These are phyloP conservation scores for Heliornis fulica DNA, from an alignment of 2,113 vertebrate genomes.

Conservation along the genomic window DNA sequence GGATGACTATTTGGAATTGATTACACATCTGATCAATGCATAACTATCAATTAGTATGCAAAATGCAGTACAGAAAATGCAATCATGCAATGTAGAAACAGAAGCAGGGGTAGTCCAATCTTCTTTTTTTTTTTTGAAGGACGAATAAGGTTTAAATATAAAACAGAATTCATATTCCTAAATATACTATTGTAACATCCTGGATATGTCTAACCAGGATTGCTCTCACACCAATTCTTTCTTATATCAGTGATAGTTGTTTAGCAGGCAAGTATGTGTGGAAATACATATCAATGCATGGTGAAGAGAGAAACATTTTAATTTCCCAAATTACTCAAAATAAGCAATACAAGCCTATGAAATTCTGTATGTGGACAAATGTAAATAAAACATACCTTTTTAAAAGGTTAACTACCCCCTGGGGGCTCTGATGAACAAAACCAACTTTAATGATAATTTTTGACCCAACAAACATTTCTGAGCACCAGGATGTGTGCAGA, in stretches of 20 bases:
- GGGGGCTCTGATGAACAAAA: not conserved
- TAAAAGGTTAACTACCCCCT: not conserved
- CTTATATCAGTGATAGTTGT: not conserved
- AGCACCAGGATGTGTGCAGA: not conserved
- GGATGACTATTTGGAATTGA: not conserved
- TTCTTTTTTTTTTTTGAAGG: not conserved
- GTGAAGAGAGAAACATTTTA: not conserved
- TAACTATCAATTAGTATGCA: not conserved
- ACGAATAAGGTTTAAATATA: not conserved
- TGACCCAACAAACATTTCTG: not conserved
- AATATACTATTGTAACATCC: not conserved
- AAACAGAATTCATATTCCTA: not conserved
- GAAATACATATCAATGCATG: not conserved
- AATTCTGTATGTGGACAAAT: not conserved
- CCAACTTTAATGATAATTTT: not conserved
- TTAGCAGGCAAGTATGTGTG: not conserved
- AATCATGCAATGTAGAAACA: not conserved
- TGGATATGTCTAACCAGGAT: not conserved
- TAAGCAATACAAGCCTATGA: not conserved
- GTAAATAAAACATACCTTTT: not conserved
- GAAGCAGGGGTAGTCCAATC: not conserved
- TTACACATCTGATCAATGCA: not conserved
- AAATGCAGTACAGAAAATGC: not conserved
- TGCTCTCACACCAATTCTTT: not conserved
- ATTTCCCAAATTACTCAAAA: not conserved